Base-by-base conservation (phyloP, 2,797 vertebrate genomes). In the Hephaestus fuliginosus region DNA sequence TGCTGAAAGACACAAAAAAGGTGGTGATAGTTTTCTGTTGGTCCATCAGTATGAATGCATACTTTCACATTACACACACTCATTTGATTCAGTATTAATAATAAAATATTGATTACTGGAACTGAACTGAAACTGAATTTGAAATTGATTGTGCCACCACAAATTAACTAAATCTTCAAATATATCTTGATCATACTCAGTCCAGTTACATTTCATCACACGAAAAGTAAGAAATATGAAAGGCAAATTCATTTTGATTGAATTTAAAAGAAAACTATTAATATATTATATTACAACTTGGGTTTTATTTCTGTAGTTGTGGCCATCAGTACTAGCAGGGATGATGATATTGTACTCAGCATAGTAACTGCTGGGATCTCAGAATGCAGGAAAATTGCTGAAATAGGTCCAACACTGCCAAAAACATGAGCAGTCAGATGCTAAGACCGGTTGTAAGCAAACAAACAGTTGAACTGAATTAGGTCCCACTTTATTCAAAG, bases 111-210 rank as follows among this genome's bases (percentile, higher is more conserved):
- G 41, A 65, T 70, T 70, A 78, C 11, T 41, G n/a, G 14, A 74
- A 33, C 7, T 43, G 18, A 73, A 43, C 4, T 30, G 28, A 33
- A 70, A 44, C 36, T 65, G 9, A 43, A 69, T 64, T 72, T 60
- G 15, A 75, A 63, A 62, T 63, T 20, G 11, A 68, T 48, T 82
- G 36, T 57, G 28, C 55, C 70, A 53, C 20, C 64, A 41, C 20
- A 43, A 61, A 17, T 33, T 2, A 65, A 15, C 7, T 20, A 22
- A 46, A 72, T 51, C 46, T 70, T 65, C 8, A 65, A 57, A 76
- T 64, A 79, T 25, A 66, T 44, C 18, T 60, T 58, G 30, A 63
- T 67, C 72, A 53, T 22, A 30, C 17, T 71, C 30, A 51, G 22
- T 64, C 25, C 17, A 55, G 18, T 41, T 56, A 48, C 14, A 51